Percentiles rank a stretch among this genome's conserved stretches.
Evolutionary conservation across 1,140 invertebrate species (phyloP).

Genomic region (Arctopsyche grandis): DNA sequence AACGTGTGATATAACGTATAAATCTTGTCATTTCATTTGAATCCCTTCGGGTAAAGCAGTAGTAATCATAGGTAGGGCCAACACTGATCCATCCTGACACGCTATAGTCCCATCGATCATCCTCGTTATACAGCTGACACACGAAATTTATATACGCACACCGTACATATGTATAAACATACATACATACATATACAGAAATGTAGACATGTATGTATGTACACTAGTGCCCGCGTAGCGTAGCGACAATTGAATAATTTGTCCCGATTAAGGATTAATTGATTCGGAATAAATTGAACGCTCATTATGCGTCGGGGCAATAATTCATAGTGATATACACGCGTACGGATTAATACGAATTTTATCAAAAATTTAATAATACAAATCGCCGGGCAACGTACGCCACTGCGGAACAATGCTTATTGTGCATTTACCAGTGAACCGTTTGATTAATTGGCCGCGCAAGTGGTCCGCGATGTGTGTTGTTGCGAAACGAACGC

Average conservation of each 20-base stretch:
- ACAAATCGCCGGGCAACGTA: not conserved
- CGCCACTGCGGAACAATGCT: conserved; percentile 38
- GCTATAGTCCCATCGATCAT: conserved; percentile 23
- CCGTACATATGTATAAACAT: not conserved
- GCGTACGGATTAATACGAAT: not conserved
- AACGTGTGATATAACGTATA: conserved; percentile 1
- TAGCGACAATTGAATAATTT: not conserved
- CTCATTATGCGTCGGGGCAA: not conserved
- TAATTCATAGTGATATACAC: not conserved
- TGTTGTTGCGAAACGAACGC: not conserved
- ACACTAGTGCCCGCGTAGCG: not conserved
- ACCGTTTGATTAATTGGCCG: conserved; percentile 52
- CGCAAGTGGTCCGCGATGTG: conserved; percentile 5
- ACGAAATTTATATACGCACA: not conserved
- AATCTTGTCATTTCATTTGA: conserved; percentile 23
- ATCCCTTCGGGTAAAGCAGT: conserved; percentile 15
- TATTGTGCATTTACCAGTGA: conserved; percentile 51
- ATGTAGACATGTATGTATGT: not conserved
- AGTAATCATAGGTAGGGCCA: not conserved
- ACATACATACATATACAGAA: not conserved
- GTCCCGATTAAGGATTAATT: not conserved
- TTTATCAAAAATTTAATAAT: not conserved
- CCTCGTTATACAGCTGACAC: not conserved
- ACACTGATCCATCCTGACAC: conserved; percentile 24
- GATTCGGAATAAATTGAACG: not conserved